phyloP scores from a whole-genome alignment of 92 coral and sea anemone species.

The Porites rus region DNA sequence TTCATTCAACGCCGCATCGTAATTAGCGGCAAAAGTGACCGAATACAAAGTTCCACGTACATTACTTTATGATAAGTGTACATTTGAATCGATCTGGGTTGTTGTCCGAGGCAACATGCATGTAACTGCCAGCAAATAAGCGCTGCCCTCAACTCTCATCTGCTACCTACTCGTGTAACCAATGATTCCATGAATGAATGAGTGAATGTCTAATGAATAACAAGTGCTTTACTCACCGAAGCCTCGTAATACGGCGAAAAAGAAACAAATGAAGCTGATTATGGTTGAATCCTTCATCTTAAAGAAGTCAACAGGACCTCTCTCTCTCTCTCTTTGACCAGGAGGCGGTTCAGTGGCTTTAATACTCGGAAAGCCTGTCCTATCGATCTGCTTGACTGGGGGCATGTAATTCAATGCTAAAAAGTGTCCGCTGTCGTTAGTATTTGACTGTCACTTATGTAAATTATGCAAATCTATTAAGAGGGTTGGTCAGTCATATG shows the following conservation, averaged over 20 bases:
- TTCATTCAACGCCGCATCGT: neutral
- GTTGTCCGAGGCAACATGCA: neutral
- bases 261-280: neutral
- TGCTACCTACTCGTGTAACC: neutral
- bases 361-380: no score
- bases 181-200: neutral
- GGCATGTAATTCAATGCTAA: no score
- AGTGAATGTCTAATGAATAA: neutral
- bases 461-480: no score
- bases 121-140: neutral
- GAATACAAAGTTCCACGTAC: neutral
- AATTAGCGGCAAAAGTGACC: neutral
- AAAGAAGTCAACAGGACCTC: neutral
- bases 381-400: neutral
- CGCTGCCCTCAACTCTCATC: no score
- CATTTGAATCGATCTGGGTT: neutral
- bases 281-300: neutral
- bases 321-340: no score
- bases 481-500: no score
- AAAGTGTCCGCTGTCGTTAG: no score
- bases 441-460: no score
- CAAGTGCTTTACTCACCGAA: neutral
- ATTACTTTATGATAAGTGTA: neutral
- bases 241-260: neutral
- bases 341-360: no score